phyloP scores from a whole-genome alignment of 2,797 vertebrate species.

The Pangasius mekongensis region DNA sequence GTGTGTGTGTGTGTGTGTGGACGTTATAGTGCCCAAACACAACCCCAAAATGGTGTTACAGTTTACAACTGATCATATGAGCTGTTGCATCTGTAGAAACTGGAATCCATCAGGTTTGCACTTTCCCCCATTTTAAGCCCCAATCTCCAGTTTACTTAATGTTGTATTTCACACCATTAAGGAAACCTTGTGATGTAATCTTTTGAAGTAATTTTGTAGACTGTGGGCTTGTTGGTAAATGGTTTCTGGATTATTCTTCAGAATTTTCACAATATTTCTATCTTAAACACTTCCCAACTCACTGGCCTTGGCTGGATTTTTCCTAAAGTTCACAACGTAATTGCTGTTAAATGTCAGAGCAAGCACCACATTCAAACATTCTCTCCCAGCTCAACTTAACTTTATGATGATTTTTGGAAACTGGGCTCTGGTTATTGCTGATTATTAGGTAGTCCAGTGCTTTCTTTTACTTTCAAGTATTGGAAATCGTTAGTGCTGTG shows the following conservation, averaged over 20 bases:
- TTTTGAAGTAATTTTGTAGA: background rate
- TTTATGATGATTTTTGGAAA: background rate
- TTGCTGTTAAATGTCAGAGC: background rate
- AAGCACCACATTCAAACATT: background rate
- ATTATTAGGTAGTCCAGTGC: background rate
- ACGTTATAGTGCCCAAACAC: background rate
- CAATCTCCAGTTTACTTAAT: background rate
- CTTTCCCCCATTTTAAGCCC: background rate
- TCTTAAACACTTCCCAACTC: background rate
- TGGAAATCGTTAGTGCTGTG: background rate
- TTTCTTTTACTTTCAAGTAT: background rate
- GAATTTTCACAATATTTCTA: background rate
- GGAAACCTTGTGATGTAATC: background rate
- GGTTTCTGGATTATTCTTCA: background rate
- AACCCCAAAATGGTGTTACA: background rate
- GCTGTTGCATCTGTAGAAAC: background rate
- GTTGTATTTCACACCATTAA: background rate
- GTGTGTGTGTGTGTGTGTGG: background rate
- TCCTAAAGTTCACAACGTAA: background rate
- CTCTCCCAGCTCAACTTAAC: background rate
- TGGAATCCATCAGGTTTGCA: background rate
- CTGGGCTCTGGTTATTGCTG: background rate
- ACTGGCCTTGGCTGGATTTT: background rate
- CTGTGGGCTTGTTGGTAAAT: background rate
- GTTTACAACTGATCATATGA: background rate